Conservation (phyloP, 1,140 invertebrate genomes). For the Lordiphosa collinella region DNA sequence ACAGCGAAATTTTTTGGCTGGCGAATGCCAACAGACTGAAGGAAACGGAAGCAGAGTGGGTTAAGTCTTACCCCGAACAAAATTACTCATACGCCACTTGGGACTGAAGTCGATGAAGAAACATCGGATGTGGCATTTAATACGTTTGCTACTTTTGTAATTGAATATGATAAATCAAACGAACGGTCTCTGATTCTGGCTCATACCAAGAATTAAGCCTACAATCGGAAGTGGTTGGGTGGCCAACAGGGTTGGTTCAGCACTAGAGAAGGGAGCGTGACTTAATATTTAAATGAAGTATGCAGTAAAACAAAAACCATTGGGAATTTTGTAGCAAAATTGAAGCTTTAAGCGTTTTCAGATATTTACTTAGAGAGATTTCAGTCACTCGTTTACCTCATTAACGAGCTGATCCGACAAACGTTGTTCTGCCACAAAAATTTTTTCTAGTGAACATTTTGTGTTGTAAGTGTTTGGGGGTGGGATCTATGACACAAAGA, state of each 20-base stretch:
- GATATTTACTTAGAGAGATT: no score
- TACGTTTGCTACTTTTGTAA: slow-evolving; percentile 70
- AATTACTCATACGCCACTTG: slow-evolving; percentile 67
- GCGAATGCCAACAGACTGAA: slow-evolving; percentile 37
- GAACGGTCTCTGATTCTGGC: slow-evolving; percentile 15
- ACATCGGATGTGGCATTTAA: slow-evolving; percentile 61
- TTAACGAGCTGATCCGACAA: no score
- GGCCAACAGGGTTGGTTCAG: neutral
- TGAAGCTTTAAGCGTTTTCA: no score
- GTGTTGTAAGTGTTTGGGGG: no score
- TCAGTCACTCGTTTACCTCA: no score
- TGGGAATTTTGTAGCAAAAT: no score
- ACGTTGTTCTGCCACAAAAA: no score
- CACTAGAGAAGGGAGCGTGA: neutral
- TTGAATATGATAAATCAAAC: slow-evolving; percentile 79
- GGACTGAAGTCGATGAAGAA: slow-evolving; percentile 6
- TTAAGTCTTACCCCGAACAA: slow-evolving; percentile 18
- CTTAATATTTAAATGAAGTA: no score
- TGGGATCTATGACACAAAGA: no score
- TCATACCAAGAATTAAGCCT: slow-evolving; percentile 10
- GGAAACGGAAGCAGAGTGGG: slow-evolving; percentile 14
- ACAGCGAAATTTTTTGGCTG: slow-evolving; percentile 31
- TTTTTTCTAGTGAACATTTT: no score
- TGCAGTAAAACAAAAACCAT: no score
- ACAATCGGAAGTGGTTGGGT: slow-evolving; percentile 45